A percentile compares a stretch with the other conserved stretches of the same genome.
phyloP scores from a whole-genome alignment of 2,888 invertebrate species.

The Zeuzera pyrina region DNA sequence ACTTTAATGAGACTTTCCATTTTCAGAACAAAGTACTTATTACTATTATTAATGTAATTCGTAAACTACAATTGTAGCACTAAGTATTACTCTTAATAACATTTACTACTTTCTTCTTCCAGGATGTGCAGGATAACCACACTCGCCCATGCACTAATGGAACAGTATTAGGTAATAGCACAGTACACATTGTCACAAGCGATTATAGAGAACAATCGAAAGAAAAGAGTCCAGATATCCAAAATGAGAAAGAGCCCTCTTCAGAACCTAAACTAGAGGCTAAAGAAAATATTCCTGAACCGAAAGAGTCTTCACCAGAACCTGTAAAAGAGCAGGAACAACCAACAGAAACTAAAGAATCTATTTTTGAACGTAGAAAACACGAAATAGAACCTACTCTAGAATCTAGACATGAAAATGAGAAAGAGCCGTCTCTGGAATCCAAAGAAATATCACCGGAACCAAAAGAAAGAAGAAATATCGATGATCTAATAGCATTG shows the following conservation, averaged over 20 bases:
- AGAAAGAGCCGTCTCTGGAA: slow-evolving; percentile 10
- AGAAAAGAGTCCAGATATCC: slow-evolving; percentile 28
- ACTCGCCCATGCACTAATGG: slow-evolving; percentile 63
- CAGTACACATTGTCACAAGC: slow-evolving; percentile 54
- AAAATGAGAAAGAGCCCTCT: slow-evolving; percentile 15
- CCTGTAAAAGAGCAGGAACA: slow-evolving; percentile 11
- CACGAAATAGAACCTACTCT: slow-evolving; percentile 14
- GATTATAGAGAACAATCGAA: slow-evolving; percentile 45
- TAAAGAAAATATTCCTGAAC: slow-evolving; percentile 13
- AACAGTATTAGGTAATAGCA: slow-evolving; percentile 47
- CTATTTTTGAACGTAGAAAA: slow-evolving; percentile 12
- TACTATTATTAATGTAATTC: no score
- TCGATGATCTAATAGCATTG: slow-evolving; percentile 25
- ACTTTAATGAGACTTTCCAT: no score
- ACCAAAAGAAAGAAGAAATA: slow-evolving; percentile 9
- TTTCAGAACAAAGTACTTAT: no score
- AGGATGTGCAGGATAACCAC: slow-evolving; percentile 57
- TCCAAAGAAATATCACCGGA: slow-evolving; percentile 6
- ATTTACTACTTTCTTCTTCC: no score
- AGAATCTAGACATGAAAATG: slow-evolving; percentile 9
- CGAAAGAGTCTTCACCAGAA: slow-evolving; percentile 19
- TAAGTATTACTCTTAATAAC: no score
- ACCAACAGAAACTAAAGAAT: slow-evolving; percentile 15
- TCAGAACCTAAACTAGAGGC: slow-evolving; percentile 11
- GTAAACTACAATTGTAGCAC: no score